A percentile compares a stretch with the other conserved stretches of the same genome.
Evolutionary conservation across 2,888 invertebrate genomes (phyloP).

Genomic region (Hanleya hanleyi): DNA sequence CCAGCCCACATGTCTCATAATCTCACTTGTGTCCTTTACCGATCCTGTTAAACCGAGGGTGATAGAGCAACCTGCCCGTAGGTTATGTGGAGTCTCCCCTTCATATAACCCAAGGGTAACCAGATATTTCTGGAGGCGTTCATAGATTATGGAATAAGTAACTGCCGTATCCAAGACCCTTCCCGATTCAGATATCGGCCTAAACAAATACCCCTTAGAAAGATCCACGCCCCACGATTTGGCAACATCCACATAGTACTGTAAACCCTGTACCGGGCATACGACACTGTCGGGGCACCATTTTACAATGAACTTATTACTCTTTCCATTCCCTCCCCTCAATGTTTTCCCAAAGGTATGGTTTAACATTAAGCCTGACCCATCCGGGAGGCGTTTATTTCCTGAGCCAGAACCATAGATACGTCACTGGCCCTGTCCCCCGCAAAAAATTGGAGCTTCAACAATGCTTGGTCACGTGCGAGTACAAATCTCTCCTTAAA

Average conservation of each 20-base stretch:
- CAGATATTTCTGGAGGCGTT: not conserved
- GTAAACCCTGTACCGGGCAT: slow-evolving; percentile 4
- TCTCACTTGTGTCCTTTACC: not conserved
- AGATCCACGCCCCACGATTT: not conserved
- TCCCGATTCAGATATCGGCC: not conserved
- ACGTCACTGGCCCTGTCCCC: slow-evolving; percentile 5
- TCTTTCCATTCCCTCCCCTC: not conserved
- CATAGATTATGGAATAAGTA: not conserved
- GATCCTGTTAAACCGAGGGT: not conserved
- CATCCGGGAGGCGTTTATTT: slow-evolving; percentile 2
- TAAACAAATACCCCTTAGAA: not conserved
- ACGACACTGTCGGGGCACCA: not conserved
- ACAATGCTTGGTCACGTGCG: not conserved
- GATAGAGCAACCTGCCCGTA: not conserved
- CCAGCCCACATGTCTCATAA: not conserved
- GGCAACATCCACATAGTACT: not conserved
- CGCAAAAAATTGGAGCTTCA: slow-evolving; percentile 10
- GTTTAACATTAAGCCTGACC: slow-evolving; percentile 3
- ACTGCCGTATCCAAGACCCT: not conserved
- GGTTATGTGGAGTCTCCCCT: not conserved
- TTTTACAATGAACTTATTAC: not conserved
- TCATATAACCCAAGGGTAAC: not conserved
- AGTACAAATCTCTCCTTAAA: not conserved
- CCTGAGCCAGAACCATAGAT: not conserved
- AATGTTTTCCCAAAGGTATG: slow-evolving; percentile 13